Evolutionary conservation across 2,797 vertebrate species (phyloP).

Genomic region (Argyrosomus regius): DNA sequence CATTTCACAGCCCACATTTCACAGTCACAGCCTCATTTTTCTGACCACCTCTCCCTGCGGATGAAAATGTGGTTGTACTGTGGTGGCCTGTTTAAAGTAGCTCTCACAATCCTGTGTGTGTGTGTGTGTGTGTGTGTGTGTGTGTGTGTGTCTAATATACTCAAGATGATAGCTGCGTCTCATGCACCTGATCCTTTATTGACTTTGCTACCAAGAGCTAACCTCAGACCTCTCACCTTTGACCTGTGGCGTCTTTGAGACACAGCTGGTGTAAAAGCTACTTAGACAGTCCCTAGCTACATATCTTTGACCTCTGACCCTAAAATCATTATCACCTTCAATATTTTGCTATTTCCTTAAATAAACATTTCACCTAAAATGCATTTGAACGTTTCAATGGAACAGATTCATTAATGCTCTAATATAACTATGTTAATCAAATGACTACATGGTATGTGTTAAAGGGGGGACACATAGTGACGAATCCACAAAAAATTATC

Average conservation of each 20-base stretch:
- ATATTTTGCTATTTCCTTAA: constrained; percentile 23
- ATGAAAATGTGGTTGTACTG: constrained; percentile 25
- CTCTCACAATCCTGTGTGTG: background rate
- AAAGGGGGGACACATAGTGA: background rate
- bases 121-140: constrained; percentile 12
- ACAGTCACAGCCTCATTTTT: constrained; percentile 12
- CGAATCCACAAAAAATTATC: too few species aligned
- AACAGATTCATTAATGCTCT: background rate
- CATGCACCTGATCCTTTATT: constrained; percentile 71
- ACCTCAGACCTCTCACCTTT: constrained; percentile 60
- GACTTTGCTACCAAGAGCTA: constrained; percentile 50
- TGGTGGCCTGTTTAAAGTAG: constrained; percentile 6
- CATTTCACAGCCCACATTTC: constrained; percentile 46
- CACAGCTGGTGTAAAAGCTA: constrained; percentile 54
- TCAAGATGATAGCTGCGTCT: constrained; percentile 25
- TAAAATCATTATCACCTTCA: constrained; percentile 34
- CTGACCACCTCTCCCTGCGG: constrained; percentile 23
- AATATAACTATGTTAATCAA: background rate
- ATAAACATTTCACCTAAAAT: constrained; percentile 6
- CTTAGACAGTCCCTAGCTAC: constrained; percentile 8
- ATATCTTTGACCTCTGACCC: constrained; percentile 47
- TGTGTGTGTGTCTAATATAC: constrained; percentile 32
- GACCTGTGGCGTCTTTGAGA: constrained; percentile 45
- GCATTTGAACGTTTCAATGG: background rate
- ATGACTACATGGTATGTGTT: background rate